These are phyloP conservation scores for Trissolcus japonicus DNA, from an alignment of 2,888 invertebrate genomes.

Conservation along the genomic window DNA sequence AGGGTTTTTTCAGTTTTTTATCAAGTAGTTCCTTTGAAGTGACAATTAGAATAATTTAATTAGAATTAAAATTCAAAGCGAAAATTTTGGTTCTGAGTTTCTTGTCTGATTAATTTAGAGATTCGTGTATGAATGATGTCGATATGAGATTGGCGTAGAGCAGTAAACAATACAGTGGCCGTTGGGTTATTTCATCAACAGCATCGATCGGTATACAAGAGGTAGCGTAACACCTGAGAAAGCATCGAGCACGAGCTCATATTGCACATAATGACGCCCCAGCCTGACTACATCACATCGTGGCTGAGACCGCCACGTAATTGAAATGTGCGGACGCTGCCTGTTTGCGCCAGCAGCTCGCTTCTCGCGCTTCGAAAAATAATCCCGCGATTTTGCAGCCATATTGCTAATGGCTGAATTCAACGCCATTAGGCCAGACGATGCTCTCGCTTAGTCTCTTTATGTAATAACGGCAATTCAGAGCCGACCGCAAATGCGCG, in stretches of 20 bases:
- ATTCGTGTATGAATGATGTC: conserved; percentile 2
- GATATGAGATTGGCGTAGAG: conserved; percentile 44
- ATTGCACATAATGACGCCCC: conserved; percentile 70
- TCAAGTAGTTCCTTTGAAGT: too few species aligned
- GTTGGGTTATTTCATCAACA: conserved; percentile 52
- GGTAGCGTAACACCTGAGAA: conserved; percentile 59
- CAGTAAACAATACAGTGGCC: conserved; percentile 59
- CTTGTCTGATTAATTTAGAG: too few species aligned
- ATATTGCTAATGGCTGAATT: conserved; percentile 58
- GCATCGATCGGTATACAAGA: conserved; percentile 56
- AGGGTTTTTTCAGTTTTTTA: too few species aligned
- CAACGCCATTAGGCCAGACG: conserved; percentile 57
- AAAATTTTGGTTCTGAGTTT: too few species aligned
- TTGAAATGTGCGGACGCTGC: conserved; percentile 67
- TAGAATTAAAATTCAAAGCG: too few species aligned
- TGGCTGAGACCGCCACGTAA: conserved; percentile 68
- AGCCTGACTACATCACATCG: conserved; percentile 64
- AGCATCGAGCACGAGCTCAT: conserved; percentile 68
- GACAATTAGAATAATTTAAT: too few species aligned
- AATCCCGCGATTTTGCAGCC: conserved; percentile 51
- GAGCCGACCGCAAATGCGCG: conserved; percentile 58
- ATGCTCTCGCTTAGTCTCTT: conserved; percentile 56
- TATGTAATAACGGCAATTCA: conserved; percentile 64
- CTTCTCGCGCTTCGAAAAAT: conserved; percentile 55
- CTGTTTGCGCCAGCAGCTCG: conserved; percentile 51